Evolutionary conservation across 1,140 invertebrate species (phyloP).

Genomic region (Drosophila nebulosa): DNA sequence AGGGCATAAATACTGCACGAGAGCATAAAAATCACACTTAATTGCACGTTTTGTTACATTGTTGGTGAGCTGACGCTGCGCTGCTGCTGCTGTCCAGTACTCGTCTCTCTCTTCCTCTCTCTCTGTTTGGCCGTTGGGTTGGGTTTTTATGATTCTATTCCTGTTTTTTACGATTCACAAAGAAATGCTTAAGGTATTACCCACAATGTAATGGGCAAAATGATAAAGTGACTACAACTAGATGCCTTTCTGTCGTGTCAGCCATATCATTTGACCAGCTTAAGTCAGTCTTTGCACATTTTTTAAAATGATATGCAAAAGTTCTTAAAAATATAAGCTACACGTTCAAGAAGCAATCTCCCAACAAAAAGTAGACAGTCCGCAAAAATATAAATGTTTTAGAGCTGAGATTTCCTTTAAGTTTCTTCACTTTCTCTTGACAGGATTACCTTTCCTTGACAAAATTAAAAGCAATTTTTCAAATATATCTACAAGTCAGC

Average conservation of each 20-base stretch:
- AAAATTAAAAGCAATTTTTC: no score
- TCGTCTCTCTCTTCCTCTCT: no score
- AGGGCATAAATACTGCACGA: slow-evolving; percentile 55
- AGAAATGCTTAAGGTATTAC: neutral
- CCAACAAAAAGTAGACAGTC: no score
- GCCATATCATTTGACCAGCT: neutral
- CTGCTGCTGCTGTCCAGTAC: slow-evolving; percentile 11
- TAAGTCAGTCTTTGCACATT: neutral
- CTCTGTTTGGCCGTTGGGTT: neutral
- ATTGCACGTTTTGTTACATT: slow-evolving; percentile 69
- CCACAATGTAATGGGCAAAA: neutral
- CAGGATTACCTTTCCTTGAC: no score
- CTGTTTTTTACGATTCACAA: neutral
- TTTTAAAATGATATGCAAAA: neutral
- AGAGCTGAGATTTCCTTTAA: no score
- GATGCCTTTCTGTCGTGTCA: neutral
- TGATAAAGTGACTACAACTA: neutral
- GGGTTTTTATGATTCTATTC: slow-evolving; percentile 1
- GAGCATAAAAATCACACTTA: slow-evolving; percentile 67
- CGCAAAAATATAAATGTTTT: no score
- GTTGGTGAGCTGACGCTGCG: slow-evolving; percentile 20
- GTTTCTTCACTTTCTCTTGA: no score
- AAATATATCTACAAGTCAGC: no score
- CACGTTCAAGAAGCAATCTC: no score
- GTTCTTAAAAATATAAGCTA: no score